Evolutionary conservation across 2,797 vertebrate genomes (phyloP).

Genomic region (Knipowitschia caucasica): DNA sequence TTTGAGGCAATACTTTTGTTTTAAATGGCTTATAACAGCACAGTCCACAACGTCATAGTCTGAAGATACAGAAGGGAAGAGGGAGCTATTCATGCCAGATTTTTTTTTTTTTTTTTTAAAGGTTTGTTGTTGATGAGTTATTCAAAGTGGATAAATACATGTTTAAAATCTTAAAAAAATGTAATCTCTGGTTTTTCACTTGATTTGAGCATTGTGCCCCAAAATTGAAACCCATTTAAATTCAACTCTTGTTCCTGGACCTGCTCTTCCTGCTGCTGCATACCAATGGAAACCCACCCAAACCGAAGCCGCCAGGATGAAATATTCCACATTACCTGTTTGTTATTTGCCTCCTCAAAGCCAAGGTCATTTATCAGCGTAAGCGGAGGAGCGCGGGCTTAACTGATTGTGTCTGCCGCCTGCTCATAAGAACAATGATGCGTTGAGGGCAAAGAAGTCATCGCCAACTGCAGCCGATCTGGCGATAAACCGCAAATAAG

Average conservation of each 20-base stretch:
- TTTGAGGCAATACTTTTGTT: too few relatives aligned
- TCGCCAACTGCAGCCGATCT: neutral
- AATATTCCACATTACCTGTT: constrained; percentile 30
- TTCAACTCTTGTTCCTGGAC: neutral
- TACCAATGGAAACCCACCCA: constrained; percentile 29
- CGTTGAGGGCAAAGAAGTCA: constrained; percentile 15
- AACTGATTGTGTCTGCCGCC: constrained; percentile 18
- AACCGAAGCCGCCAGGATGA: constrained; percentile 4
- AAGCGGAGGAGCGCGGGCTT: constrained; percentile 1
- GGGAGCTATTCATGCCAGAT: too few relatives aligned
- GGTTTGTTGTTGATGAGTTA: too few relatives aligned
- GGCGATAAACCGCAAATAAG: constrained; percentile 17
- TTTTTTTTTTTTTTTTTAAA: too few relatives aligned
- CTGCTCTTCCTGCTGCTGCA: constrained; percentile 21
- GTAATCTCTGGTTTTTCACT: too few relatives aligned
- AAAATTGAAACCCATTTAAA: neutral
- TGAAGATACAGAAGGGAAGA: too few relatives aligned
- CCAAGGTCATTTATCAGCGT: constrained; percentile 33
- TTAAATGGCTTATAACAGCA: too few relatives aligned
- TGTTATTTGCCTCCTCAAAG: constrained; percentile 17
- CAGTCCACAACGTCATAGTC: too few relatives aligned
- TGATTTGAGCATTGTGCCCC: neutral
- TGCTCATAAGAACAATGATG: constrained; percentile 18
- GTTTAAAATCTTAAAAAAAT: too few relatives aligned
- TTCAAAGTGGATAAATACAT: too few relatives aligned